Conservation (phyloP, 2,113 vertebrate genomes). For the Tupaia chinensis region DNA sequence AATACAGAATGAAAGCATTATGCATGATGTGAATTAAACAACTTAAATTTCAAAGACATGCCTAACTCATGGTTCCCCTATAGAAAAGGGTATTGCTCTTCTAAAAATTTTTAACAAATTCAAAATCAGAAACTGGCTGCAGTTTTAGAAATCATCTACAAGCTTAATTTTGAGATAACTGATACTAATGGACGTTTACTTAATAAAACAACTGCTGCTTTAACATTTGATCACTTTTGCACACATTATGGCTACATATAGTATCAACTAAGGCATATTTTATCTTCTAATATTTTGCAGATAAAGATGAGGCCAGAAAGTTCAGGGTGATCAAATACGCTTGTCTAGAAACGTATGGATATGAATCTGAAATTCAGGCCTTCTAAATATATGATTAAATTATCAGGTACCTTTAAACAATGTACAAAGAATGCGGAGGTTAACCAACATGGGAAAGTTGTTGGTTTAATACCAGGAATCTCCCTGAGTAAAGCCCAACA, state of each 20-base stretch:
- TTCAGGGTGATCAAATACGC: not conserved
- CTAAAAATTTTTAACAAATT: conserved; percentile 6
- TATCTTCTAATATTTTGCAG: conserved; percentile 23
- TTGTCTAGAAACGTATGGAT: not conserved
- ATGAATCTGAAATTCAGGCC: not conserved
- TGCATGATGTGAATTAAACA: not conserved
- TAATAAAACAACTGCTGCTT: not conserved
- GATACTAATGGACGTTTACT: conserved; percentile 30
- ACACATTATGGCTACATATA: not conserved
- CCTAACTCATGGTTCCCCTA: not conserved
- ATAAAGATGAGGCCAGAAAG: not conserved
- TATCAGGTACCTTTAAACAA: not conserved
- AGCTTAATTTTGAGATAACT: not conserved
- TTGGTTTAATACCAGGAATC: too few species aligned
- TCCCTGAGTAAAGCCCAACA: too few species aligned
- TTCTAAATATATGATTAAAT: conserved; percentile 10
- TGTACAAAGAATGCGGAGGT: not conserved
- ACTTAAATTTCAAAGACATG: conserved; percentile 11
- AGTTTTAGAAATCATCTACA: conserved; percentile 29
- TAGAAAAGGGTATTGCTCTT: not conserved
- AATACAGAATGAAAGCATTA: not conserved
- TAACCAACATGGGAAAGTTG: too few species aligned
- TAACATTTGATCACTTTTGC: not conserved
- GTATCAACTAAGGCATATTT: not conserved
- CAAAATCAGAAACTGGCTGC: not conserved